A percentile compares a stretch with the other conserved stretches of the same genome.
phyloP scores from a whole-genome alignment of 1,140 invertebrate species.

The Eurosta solidaginis region DNA sequence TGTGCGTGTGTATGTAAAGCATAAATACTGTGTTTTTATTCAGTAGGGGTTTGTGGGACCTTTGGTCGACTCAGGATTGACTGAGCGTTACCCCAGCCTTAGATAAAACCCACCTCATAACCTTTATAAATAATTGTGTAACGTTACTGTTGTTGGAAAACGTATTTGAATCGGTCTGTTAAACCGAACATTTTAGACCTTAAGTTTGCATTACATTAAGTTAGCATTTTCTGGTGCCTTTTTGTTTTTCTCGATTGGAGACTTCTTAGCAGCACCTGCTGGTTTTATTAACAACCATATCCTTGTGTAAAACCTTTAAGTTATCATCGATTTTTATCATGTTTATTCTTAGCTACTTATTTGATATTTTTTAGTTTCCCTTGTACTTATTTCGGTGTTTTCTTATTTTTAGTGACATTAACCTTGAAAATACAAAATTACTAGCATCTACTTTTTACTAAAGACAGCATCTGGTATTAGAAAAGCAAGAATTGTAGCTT shows the following conservation, averaged over 20 bases:
- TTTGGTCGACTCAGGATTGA: no score
- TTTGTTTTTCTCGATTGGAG: conserved; percentile 45
- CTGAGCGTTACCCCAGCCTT: no score
- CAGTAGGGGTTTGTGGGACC: no score
- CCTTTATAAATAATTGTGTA: background rate
- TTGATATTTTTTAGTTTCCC: conserved; percentile 59
- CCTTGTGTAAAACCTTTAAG: conserved; percentile 52
- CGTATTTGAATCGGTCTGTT: no score
- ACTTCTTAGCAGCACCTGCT: conserved; percentile 35
- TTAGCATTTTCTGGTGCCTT: conserved; percentile 50
- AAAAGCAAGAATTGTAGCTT: no score
- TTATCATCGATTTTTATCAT: conserved; percentile 54
- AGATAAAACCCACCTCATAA: no score
- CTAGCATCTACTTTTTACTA: no score
- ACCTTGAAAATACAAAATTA: conserved; percentile 56
- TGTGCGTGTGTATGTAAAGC: no score
- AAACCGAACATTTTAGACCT: conserved; percentile 44
- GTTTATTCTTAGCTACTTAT: conserved; percentile 51
- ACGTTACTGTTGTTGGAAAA: no score
- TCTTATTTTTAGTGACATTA: conserved; percentile 48
- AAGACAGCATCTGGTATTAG: no score
- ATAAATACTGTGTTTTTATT: no score
- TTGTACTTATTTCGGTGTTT: conserved; percentile 57
- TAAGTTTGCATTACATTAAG: conserved; percentile 50
- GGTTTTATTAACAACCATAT: conserved; percentile 57